Evolutionary conservation across 1,140 invertebrate species (phyloP), one percentile per base, ranked within the genome.

Genomic region (Stegodyphus mimosarum): DNA sequence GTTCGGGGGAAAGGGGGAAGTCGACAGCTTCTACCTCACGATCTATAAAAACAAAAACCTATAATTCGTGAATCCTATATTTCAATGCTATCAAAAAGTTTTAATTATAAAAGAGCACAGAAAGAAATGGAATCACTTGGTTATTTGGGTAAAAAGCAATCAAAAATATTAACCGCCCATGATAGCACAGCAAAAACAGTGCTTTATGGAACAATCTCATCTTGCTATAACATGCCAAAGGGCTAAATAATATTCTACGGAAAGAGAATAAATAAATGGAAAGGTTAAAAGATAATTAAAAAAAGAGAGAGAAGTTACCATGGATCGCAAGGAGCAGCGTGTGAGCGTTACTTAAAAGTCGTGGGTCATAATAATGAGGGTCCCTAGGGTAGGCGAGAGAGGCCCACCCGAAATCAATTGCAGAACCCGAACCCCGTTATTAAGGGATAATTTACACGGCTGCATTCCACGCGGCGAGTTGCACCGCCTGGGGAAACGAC

Each of bases 371-470:
- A 80, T 70, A 80, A 76, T 76, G 74, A 76, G 74, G 69, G 7
- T 71, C 69, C 69, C 69, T 50, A 13, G 69, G 69, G 69, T 50
- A 73, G 48, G 71, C 50, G 71, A 73, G 71, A 73, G 71, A 52
- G 78, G 78, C 79, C 79, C 70, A 73, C 77, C 70, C 69, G 79
- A 81, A 81, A 81, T 81, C 79, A 81, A 81, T 81, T 81, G 79
- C 77, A 71, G 77, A 60, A 67, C 77, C 77, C 77, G 64, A 80
- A 80, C 77, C 77, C 79, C 67, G 79, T 81, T 81, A 81, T 81
- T 81, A 81, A 81, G 79, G 79, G 79, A 73, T 81, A 81, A 81
- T 81, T 81, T 81, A 81, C 79, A 81, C 79, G 79, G 79, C 79
- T 73, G 79, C 79, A 81, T 81, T 81, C 79, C 79, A 60, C 51